phyloP scores from a whole-genome alignment of 2,113 vertebrate genomes.

The Emydura subglobosa region DNA sequence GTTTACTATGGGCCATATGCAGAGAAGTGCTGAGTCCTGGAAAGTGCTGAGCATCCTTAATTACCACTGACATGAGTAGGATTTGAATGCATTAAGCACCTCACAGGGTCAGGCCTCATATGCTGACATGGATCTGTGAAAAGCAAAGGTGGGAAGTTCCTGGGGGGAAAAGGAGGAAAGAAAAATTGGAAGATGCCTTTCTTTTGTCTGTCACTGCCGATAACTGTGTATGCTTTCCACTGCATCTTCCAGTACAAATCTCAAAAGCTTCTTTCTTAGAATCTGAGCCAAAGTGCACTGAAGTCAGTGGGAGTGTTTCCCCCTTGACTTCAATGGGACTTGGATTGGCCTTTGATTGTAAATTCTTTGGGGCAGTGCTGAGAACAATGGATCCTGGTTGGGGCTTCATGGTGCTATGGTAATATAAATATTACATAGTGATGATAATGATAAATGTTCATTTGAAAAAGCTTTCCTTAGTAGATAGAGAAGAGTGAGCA shows the following conservation, averaged over 20 bases:
- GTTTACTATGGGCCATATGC: neutral
- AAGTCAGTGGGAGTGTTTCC: neutral
- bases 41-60: neutral
- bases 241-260: neutral
- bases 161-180: neutral
- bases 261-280: neutral
- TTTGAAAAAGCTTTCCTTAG: neutral
- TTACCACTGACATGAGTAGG: neutral
- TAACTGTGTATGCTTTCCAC: neutral
- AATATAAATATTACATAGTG: neutral
- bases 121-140: neutral
- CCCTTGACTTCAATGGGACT: neutral
- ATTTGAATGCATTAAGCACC: neutral
- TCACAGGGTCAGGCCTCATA: neutral
- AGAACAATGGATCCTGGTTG: accelerated
- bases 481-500: neutral
- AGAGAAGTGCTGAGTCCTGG: neutral
- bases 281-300: neutral
- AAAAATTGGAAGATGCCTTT: neutral
- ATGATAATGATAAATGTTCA: neutral
- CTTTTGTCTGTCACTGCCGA: neutral
- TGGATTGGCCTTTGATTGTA: neutral
- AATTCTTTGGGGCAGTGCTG: neutral
- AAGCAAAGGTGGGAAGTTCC: neutral
- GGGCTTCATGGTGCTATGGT: neutral